Conservation (phyloP, 2,797 vertebrate species). For the Chlorospingus semifuscus region DNA sequence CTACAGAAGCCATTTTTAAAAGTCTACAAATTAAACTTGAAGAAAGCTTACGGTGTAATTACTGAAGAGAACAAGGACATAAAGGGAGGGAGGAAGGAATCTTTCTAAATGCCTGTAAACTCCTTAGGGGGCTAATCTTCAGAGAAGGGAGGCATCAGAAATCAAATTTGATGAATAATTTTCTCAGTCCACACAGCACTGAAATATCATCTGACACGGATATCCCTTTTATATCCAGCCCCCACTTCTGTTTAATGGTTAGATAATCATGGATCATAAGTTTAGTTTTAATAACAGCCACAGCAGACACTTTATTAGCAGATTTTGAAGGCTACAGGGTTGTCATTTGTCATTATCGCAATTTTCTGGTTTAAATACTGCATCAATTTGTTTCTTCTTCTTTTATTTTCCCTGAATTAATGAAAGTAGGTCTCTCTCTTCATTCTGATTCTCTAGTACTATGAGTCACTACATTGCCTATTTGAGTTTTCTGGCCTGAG, state of each 20-base stretch:
- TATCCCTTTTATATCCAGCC: conserved; percentile 31
- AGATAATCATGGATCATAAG: conserved; percentile 69
- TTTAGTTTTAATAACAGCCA: conserved; percentile 69
- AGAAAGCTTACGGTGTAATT: not conserved
- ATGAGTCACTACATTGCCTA: not conserved
- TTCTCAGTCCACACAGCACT: conserved; percentile 18
- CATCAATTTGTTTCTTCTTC: conserved; percentile 32
- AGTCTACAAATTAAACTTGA: not conserved
- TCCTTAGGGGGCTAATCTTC: conserved; percentile 37
- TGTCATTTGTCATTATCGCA: conserved; percentile 63
- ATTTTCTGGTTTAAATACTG: conserved; percentile 72
- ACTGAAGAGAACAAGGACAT: not conserved
- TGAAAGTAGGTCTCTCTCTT: not conserved
- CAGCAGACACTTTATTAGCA: conserved; percentile 67
- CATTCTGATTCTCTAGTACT: not conserved
- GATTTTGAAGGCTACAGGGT: conserved; percentile 51
- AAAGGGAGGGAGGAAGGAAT: conserved; percentile 3
- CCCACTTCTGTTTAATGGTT: conserved; percentile 62
- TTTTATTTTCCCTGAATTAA: not conserved
- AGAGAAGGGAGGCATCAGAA: conserved; percentile 48
- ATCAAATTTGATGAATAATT: conserved; percentile 62
- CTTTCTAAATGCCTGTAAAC: not conserved
- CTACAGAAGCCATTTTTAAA: not conserved
- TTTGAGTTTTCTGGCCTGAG: not conserved
- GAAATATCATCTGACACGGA: conserved; percentile 47